Base-by-base conservation (phyloP, 2,888 invertebrate genomes). In the Brenthis hecate region DNA sequence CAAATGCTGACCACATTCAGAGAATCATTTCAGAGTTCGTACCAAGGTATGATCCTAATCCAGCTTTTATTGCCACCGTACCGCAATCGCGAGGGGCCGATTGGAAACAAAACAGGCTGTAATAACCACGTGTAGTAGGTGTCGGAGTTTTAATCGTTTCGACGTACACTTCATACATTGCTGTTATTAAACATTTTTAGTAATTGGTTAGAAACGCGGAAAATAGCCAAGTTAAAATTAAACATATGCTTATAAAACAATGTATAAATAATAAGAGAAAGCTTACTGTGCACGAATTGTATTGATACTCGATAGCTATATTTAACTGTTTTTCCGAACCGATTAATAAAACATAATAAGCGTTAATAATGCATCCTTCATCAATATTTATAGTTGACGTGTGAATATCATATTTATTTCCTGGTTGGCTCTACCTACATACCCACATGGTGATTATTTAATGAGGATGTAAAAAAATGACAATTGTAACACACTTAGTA, bases 41-140 rank as follows among this genome's bases (percentile, higher is more conserved):
- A 65, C 50, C 50, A 66, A 68, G 72, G 66, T 68, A 56, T 64
- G 64, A 51, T 48, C 54, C 65, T 72, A 69, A 73, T 72, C 72
- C 69, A 62, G 68, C 66, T 70, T 72, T 72, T 70, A 72, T 72
- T 66, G 64, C 54, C 65, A 50, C 60, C 23, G 48, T 54, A 50
- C 68, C 64, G 65, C 72, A 72, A 70, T 67, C 58, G 65, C 55
- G 51, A 69, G 70, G 72, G 68, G 65, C 68, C 63, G 65, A 69
- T 66, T 58, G 70, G 72, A 71, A 69, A 75, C 71, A 75, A 70
- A 71, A 71, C 68, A 65, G 61, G 68, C 68, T 68, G 68, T 71
- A 70, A 69, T 71, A 65, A 72, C 61, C 64, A 68, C 64, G 58
- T 68, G 68, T 68, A 66, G 36, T 56, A 55, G 62, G 72, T 66